Conservation (phyloP, 2,888 invertebrate species). For the Brachypalpus laphriformis region DNA sequence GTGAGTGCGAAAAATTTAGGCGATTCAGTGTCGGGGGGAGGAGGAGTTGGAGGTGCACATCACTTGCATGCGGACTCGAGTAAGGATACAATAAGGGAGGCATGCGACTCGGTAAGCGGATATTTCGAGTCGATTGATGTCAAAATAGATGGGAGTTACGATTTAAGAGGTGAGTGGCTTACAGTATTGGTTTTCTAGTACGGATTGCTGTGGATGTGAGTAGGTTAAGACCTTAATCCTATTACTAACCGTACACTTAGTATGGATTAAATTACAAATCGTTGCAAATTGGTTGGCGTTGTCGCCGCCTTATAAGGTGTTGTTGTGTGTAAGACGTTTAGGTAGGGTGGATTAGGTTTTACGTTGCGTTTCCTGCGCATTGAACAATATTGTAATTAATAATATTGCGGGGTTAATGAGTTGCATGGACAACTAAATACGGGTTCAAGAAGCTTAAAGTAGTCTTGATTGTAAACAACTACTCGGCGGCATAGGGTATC, state of each 20-base stretch:
- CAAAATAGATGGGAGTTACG: slow-evolving; percentile 79
- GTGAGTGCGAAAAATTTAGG: slow-evolving; percentile 66
- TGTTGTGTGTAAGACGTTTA: neutral
- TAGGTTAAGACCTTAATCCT: slow-evolving; percentile 45
- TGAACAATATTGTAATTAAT: neutral
- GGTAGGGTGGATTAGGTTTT: neutral
- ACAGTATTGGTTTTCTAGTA: neutral
- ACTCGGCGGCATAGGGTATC: too few species aligned
- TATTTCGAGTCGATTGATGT: slow-evolving; percentile 81
- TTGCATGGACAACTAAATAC: too few species aligned
- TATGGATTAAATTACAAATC: slow-evolving; percentile 19
- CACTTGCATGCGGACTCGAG: slow-evolving; percentile 62
- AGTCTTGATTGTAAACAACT: too few species aligned
- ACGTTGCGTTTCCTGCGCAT: neutral
- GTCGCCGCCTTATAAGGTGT: neutral
- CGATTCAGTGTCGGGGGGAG: slow-evolving; percentile 10
- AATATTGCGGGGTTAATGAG: neutral
- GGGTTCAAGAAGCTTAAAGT: too few species aligned
- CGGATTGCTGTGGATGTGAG: slow-evolving; percentile 2
- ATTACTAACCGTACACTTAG: slow-evolving; percentile 24
- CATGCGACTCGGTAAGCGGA: slow-evolving; percentile 79
- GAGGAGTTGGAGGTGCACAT: slow-evolving; percentile 14
- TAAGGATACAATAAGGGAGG: slow-evolving; percentile 75
- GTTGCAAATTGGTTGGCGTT: slow-evolving; percentile 23
- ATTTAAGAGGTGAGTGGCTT: slow-evolving; percentile 79